Conservation (phyloP, 2,888 invertebrate genomes). For the Monopis laevigella region DNA sequence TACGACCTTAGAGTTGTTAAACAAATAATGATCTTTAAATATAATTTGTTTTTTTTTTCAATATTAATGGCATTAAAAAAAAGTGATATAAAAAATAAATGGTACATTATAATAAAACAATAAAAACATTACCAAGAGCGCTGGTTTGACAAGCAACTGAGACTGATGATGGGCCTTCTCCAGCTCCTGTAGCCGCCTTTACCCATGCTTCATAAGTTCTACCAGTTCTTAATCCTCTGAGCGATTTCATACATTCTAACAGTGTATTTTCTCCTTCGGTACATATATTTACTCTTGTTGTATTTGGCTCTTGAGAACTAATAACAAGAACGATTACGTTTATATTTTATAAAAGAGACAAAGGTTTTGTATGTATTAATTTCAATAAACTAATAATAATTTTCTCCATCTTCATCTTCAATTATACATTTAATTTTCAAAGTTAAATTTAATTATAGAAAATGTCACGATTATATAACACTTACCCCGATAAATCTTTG, state of each 20-base stretch:
- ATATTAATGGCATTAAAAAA: conserved; percentile 10
- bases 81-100: neutral
- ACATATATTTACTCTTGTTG: conserved; percentile 46
- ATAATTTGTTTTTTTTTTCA: conserved; percentile 1
- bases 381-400: no score
- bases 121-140: conserved; percentile 36
- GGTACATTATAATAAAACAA: neutral
- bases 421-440: neutral
- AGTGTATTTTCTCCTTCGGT: conserved; percentile 41
- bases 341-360: neutral
- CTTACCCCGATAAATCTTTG: conserved; percentile 73
- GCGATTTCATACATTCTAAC: conserved; percentile 64
- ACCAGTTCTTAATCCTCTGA: conserved; percentile 73
- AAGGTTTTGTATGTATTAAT: no score
- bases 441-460: no score
- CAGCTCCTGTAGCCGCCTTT: conserved; percentile 80
- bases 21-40: no score
- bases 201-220: conserved; percentile 89
- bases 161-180: conserved; percentile 68
- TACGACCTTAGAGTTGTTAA: no score
- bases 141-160: conserved; percentile 57
- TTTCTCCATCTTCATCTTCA: neutral
- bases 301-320: conserved; percentile 53
- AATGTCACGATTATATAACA: no score
- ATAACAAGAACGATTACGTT: neutral